Evolutionary conservation across 1,140 invertebrate genomes (phyloP), one percentile per base, ranked within the genome.

Genomic region (Saccostrea cuccullata): DNA sequence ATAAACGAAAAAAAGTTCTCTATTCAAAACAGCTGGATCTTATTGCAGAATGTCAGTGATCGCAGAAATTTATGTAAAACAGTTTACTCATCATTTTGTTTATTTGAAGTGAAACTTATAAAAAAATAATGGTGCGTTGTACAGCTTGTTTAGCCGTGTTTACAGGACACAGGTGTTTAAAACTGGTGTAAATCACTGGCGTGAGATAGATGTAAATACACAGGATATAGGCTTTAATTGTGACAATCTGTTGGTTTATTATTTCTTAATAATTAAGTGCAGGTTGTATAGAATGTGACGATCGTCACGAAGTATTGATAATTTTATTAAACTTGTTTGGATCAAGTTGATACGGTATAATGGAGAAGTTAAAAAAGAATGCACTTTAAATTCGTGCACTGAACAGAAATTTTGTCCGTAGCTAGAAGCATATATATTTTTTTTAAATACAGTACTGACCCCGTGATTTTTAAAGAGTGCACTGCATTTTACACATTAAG

Each of bases 191-290:
- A 77, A 40, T 77, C 26, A 77, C 15, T 15, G 26, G 30, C 70
- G 36, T 26, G 23, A 77, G 26, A 77, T 77, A 30, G 70, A 77
- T 77, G 70, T 77, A 30, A 77, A 77, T 77, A 77, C 70, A 36
- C 70, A 36, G 30, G 26, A 77, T 26, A 77, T 77, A 6, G 70
- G 23, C 26, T 77, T 77, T 47, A 47, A 47, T 47, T 77, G 67
- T 73, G 67, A 73, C 67, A 73, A 60, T 73, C 26, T 23, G 23
- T 17, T 23, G 70, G 23, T 77, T 77, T 77, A 77, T 77, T 36
- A 30, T 77, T 30, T 77, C 23, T 77, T 77, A 77, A 26, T 77
- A 36, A 77, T 77, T 77, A 77, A 77, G 70, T 77, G 70, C 70
- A 77, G 11, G 26, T 77, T 77, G 70, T 77, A 30, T 77, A 36